Conservation (phyloP, 2,797 vertebrate genomes). For the Astyanax mexicanus region DNA sequence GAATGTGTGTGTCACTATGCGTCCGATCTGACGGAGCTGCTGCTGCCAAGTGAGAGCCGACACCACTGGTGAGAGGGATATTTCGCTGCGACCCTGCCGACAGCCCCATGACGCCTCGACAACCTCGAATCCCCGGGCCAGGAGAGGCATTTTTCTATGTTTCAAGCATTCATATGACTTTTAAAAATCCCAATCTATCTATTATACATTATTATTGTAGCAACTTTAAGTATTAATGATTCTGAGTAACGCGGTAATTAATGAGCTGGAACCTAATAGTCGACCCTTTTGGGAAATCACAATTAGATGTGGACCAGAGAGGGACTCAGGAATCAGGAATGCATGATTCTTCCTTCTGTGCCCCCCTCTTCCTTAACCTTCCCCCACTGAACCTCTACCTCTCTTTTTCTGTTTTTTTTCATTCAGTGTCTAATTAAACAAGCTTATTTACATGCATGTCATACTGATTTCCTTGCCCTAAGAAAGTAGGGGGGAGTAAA, state of each 20-base stretch:
- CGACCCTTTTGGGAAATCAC: slow-evolving; percentile 80
- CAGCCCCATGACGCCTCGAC: slow-evolving; percentile 17
- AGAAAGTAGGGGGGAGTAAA: slow-evolving; percentile 28
- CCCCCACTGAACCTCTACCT: slow-evolving; percentile 32
- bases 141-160: slow-evolving; percentile 71
- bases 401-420: slow-evolving; percentile 44
- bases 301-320: slow-evolving; percentile 76
- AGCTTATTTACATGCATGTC: slow-evolving; percentile 80
- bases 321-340: slow-evolving; percentile 73
- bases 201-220: slow-evolving; percentile 81
- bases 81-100: slow-evolving; percentile 35
- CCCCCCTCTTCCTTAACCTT: slow-evolving; percentile 5
- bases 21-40: slow-evolving; percentile 69
- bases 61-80: background rate
- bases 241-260: slow-evolving; percentile 81
- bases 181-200: slow-evolving; percentile 82
- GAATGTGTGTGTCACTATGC: slow-evolving; percentile 62
- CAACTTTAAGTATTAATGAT: slow-evolving; percentile 88
- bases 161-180: slow-evolving; percentile 76
- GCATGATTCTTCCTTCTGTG: slow-evolving; percentile 46
- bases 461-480: slow-evolving; percentile 66
- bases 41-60: slow-evolving; percentile 48
- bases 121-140: slow-evolving; percentile 37
- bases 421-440: slow-evolving; percentile 79
- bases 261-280: slow-evolving; percentile 81